These are phyloP conservation scores for Lissocephala sabroskyi DNA, from an alignment of 2,888 invertebrate genomes.

Conservation along the genomic window DNA sequence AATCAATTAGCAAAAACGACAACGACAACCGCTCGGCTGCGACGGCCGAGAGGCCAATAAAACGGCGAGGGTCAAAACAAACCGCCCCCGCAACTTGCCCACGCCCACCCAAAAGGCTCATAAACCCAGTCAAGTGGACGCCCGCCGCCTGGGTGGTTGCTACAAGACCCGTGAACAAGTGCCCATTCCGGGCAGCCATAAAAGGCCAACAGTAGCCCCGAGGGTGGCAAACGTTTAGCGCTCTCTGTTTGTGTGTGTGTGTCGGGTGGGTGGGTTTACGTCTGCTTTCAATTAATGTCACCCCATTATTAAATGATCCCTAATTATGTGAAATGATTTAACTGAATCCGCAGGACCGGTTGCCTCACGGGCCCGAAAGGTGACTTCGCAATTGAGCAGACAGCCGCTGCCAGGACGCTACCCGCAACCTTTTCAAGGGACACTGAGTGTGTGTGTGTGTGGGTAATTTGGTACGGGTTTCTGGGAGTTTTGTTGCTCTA, in stretches of 20 bases:
- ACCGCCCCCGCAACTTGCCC: slow-evolving; percentile 43
- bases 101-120: slow-evolving; percentile 30
- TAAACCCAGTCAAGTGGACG: slow-evolving; percentile 55
- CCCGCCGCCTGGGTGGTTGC: slow-evolving; percentile 27
- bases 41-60: slow-evolving; percentile 62
- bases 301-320: slow-evolving; percentile 73
- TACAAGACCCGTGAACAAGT: slow-evolving; percentile 3
- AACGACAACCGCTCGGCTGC: slow-evolving; percentile 13
- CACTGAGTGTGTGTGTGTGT: neutral
- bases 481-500: no score
- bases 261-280: slow-evolving; percentile 22
- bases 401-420: slow-evolving; percentile 14
- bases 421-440: slow-evolving; percentile 4
- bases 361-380: slow-evolving; percentile 22
- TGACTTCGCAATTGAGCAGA: slow-evolving; percentile 32
- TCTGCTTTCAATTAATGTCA: slow-evolving; percentile 72
- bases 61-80: slow-evolving; percentile 33
- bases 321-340: slow-evolving; percentile 73
- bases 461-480: no score
- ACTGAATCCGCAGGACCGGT: slow-evolving; percentile 51
- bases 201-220: slow-evolving; percentile 54
- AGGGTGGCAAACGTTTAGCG: slow-evolving; percentile 1
- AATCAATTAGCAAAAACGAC: slow-evolving; percentile 57
- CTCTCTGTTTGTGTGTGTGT: slow-evolving; percentile 8
- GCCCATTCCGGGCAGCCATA: slow-evolving; percentile 26